Evolutionary conservation across 2,113 vertebrate genomes (phyloP), one percentile per base, ranked within the genome.

Genomic region (Leucopsar rothschildi): DNA sequence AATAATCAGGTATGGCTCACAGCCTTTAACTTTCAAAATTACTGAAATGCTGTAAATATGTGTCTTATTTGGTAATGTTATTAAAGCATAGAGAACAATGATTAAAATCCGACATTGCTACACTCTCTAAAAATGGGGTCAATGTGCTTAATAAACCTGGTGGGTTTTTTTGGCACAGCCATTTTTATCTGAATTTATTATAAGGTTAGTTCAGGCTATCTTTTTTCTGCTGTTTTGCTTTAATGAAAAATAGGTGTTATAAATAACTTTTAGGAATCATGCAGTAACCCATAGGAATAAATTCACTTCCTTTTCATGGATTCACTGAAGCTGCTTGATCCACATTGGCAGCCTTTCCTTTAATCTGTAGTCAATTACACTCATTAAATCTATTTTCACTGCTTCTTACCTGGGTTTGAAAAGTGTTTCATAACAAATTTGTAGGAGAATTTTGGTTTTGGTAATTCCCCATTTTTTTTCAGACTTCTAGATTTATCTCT

Each of bases 291-390:
- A 22, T 88, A 91, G 76, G n/a, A 21, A 86, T 91, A 1, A 44
- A 91, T 93, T 96, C 1, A 68, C 83, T 82, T 96, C 15, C 20
- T 73, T 79, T 78, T 61, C 50, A 39, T 25, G 76, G 16, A 73
- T 75, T 95, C 50, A 86, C 35, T 90, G 88, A 47, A 96, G 44
- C 84, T 91, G 27, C 61, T 82, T 76, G 16, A 12, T 83, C 25
- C 24, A 8, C 14, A 82, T 56, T 56, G 45, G 52, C 33, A 88
- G 11, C 33, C 21, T 86, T 75, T 86, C 24, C 66, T 88, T 91
- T 93, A 93, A 39, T 88, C 90, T 94, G 35, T 50, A 61, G 75
- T 94, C 50, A 52, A 72, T 83, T 95, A 83, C 60, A 45, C 8
- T 31, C 16, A 39, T 71, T 94, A 91, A 87, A 93, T 15, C 21